Base-by-base conservation (phyloP, 1,140 invertebrate species). In the Bursaphelenchus mucronatus region DNA sequence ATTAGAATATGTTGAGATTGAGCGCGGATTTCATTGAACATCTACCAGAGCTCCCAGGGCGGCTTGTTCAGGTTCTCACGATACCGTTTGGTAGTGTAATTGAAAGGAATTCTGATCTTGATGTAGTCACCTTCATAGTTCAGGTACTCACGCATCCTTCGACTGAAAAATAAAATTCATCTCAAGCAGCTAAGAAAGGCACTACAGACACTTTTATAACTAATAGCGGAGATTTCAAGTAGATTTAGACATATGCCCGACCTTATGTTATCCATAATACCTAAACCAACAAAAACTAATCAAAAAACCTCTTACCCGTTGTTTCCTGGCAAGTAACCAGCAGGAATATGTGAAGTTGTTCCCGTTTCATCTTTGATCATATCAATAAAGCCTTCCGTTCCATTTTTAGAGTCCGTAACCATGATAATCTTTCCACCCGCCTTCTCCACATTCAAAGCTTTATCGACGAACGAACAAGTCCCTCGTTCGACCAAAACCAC, bases 41-140 rank as follows among this genome's bases (percentile, higher is more conserved):
- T 69, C 72, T 66, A 74, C 74, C 74, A 77, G 5, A 80, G 47
- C 54, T 75, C 71, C 76, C 73, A 75, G n/a, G 79, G 73, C 21
- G 73, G 73, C 56, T 77, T 80, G n/a, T n/a, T 59, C 6, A 56
- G 51, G 40, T 56, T 58, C 17, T 75, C 73, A n/a, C 73, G 66
- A n/a, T 77, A 45, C 7, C 64, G 11, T 44, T 76, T 68, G 8
- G 51, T 61, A 11, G 74, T 80, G 58, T 74, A 72, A 46, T 75
- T 75, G 8, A 75, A 47, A 9, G 74, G 74, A 57, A 75, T 75
- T 13, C 72, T 64, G 21, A 75, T 76, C 40, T 21, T 40, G 11
- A 80, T 55, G 39, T 19, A 46, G 10, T 52, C 54, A 30, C 73
- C 57, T 51, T 75, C 66, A 45, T 75, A 76, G 0, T 77, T 17